phyloP scores from a whole-genome alignment of 2,113 vertebrate species.

The Tupaia tana region DNA sequence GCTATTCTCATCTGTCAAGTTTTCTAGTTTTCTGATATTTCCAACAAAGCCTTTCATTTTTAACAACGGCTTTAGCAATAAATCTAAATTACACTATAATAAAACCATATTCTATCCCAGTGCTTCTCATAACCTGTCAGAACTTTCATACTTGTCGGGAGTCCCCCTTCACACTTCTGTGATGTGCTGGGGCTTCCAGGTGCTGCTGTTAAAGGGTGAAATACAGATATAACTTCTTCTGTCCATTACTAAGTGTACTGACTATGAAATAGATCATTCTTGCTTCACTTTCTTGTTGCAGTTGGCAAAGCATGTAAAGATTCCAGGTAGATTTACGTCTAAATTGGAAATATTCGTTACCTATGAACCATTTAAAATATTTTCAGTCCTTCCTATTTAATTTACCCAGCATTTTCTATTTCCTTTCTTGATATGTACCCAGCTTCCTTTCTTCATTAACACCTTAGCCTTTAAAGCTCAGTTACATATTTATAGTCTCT shows the following conservation, averaged over 20 bases:
- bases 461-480: neutral
- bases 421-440: neutral
- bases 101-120: neutral
- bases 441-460: conserved; percentile 26
- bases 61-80: conserved; percentile 16
- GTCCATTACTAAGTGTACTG: conserved; percentile 15
- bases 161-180: neutral
- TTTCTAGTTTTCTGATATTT: conserved; percentile 51
- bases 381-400: neutral
- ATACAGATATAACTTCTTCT: neutral
- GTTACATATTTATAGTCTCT: conserved; percentile 6
- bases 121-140: neutral
- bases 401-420: neutral
- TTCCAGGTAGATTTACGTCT: neutral
- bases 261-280: conserved; percentile 33
- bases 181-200: neutral
- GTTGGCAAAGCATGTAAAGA: neutral
- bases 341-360: neutral
- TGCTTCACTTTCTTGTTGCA: conserved; percentile 33
- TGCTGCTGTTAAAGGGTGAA: neutral
- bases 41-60: conserved; percentile 20
- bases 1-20: neutral
- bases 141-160: conserved; percentile 39
- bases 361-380: conserved; percentile 51
- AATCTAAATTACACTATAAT: conserved; percentile 8